Conservation (phyloP, 2,888 invertebrate species). For the Serripes groenlandicus region DNA sequence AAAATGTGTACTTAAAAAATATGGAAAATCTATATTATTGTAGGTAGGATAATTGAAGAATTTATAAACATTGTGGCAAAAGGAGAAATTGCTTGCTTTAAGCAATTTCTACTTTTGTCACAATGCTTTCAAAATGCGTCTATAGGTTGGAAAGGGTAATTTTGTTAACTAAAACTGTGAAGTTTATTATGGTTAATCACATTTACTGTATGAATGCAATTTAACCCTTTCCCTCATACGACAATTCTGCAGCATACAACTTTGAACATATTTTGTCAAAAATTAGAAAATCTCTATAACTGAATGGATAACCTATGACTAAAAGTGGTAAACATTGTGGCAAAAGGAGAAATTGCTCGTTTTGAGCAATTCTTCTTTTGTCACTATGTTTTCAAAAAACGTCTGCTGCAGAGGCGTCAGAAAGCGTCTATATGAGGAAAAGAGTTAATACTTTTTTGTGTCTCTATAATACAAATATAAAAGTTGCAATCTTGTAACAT, state of each 20-base stretch:
- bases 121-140: neutral
- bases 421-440: neutral
- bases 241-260: neutral
- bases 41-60: neutral
- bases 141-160: too few relatives aligned
- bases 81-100: neutral
- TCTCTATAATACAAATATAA: too few relatives aligned
- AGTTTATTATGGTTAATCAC: too few relatives aligned
- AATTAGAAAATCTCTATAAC: neutral
- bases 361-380: neutral
- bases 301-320: neutral
- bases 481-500: too few relatives aligned
- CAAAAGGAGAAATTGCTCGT: neutral
- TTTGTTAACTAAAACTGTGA: too few relatives aligned
- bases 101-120: neutral
- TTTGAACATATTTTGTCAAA: neutral
- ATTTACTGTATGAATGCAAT: too few relatives aligned
- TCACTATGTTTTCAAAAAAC: neutral
- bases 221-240: neutral
- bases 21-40: too few relatives aligned
- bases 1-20: too few relatives aligned
- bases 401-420: neutral
- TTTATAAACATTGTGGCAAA: neutral
- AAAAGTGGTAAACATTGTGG: neutral
- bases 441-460: too few relatives aligned